Base-by-base conservation (phyloP, 2,797 vertebrate genomes). In the Microctenopoma lineatum region DNA sequence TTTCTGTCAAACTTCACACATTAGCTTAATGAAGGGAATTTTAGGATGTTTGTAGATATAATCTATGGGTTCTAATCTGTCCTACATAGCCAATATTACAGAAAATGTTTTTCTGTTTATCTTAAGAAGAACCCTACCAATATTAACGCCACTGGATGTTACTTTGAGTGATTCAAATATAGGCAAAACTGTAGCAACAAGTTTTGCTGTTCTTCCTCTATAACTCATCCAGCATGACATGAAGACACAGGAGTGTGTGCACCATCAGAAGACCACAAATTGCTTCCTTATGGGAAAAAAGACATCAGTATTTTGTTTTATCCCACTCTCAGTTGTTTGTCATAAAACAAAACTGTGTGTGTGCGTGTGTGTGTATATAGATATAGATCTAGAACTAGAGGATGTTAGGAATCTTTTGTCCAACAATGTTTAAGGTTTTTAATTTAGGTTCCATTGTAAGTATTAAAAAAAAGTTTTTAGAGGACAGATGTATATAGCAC, bases 401-500 rank as follows among this genome's bases (percentile, higher is more conserved):
- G 21, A 21, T 21, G 55, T 73, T 32, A 27, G 55, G 29, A 61
- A 51, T 46, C 16, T 44, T 53, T 71, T 70, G n/a, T 41, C 71
- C 77, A 76, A 55, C 26, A 36, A 21, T 21, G 25, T 61, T 78
- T 41, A 50, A 41, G 32, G 25, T 55, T 81, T 79, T 82, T 77
- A 50, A 59, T 53, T 81, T 67, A 5, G 15, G 13, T 60, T 46
- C 66, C 59, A 65, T 57, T 32, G 42, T 5, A 3, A 51, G 66
- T 80, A 79, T 81, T 67, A 78, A 66, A 70, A 77, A 77, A 12
- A 7, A 34, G 67, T 84, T 89, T 91, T 87, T 87, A 87, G 71
- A 79, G 70, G 70, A 73, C 64, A 36, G 51, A 25, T 75, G 92
- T 93, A 93, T 85, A 92, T 93, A 93, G 78, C 77, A 84, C 73